Conservation (phyloP, 1,140 invertebrate genomes). For the Drosophila watanabei region DNA sequence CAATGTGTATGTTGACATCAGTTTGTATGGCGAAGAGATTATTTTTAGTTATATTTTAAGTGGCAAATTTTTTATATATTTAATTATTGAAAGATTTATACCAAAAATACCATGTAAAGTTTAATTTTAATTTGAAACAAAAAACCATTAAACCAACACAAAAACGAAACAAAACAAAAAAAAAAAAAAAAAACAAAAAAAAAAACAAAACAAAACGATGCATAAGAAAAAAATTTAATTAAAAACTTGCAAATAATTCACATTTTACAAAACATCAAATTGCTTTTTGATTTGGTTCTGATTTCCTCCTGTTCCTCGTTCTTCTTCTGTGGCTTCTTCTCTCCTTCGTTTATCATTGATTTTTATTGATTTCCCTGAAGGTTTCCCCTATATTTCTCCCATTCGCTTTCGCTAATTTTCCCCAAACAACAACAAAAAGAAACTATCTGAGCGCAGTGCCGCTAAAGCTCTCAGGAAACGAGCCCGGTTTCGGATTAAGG, state of each 20-base stretch:
- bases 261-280: constrained; percentile 63
- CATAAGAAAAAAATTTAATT: constrained; percentile 76
- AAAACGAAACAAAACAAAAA: constrained; percentile 37
- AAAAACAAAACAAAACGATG: constrained; percentile 59
- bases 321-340: constrained; percentile 40
- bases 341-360: constrained; percentile 42
- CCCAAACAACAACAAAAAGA: constrained; percentile 19
- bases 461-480: constrained; percentile 47
- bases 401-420: constrained; percentile 9
- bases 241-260: constrained; percentile 79
- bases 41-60: constrained; percentile 72
- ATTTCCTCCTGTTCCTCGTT: constrained; percentile 24
- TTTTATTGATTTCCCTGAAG: constrained; percentile 3
- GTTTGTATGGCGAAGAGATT: constrained; percentile 69
- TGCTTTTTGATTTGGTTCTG: constrained; percentile 60
- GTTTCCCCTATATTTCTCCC: neutral
- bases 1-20: constrained; percentile 76
- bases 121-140: constrained; percentile 75
- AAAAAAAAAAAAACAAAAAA: constrained; percentile 38
- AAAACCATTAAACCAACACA: constrained; percentile 53
- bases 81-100: constrained; percentile 83
- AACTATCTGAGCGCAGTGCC: constrained; percentile 1
- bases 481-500: constrained; percentile 44
- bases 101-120: constrained; percentile 83
- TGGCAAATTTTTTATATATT: constrained; percentile 77